Conservation (phyloP, 2,797 vertebrate species). For the Pseudopleuronectes americanus region DNA sequence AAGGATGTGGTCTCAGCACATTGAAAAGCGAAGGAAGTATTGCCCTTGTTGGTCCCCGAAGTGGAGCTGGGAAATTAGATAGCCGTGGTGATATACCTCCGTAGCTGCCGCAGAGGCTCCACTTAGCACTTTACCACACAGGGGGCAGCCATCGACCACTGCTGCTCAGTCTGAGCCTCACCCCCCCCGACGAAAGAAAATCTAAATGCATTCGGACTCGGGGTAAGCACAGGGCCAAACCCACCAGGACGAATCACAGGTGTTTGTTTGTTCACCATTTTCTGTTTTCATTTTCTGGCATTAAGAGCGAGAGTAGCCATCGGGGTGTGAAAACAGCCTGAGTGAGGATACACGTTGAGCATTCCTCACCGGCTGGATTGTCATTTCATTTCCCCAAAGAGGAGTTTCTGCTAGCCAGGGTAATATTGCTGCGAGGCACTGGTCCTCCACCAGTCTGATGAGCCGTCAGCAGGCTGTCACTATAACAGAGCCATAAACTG, state of each 20-base stretch:
- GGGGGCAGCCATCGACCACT: conserved; percentile 43
- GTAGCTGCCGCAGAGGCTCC: conserved; percentile 49
- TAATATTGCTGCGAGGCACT: conserved; percentile 31
- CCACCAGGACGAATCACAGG: conserved; percentile 29
- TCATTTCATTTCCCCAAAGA: conserved; percentile 39
- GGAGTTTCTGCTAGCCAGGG: conserved; percentile 19
- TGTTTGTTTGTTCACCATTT: conserved; percentile 9
- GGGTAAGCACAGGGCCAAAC: conserved; percentile 13
- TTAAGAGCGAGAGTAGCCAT: conserved; percentile 8
- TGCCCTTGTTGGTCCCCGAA: conserved; percentile 69
- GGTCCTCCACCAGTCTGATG: conserved; percentile 37
- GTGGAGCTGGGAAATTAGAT: conserved; percentile 70
- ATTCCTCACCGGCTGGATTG: conserved; percentile 32
- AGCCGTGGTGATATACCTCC: conserved; percentile 55
- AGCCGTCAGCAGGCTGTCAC: conserved; percentile 51
- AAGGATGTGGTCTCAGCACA: conserved; percentile 37
- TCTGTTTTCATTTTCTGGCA: background rate
- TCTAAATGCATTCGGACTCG: conserved; percentile 40
- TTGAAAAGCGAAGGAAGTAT: conserved; percentile 47
- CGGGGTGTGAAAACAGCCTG: background rate
- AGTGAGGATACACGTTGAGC: conserved; percentile 20
- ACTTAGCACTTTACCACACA: conserved; percentile 58
- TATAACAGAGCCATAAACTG: conserved; percentile 32
- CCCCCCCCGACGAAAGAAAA: conserved; percentile 45
- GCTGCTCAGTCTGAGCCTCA: conserved; percentile 32